Evolutionary conservation across 2,113 vertebrate genomes (phyloP), one percentile per base, ranked within the genome.

Genomic region (Colossoma macropomum): DNA sequence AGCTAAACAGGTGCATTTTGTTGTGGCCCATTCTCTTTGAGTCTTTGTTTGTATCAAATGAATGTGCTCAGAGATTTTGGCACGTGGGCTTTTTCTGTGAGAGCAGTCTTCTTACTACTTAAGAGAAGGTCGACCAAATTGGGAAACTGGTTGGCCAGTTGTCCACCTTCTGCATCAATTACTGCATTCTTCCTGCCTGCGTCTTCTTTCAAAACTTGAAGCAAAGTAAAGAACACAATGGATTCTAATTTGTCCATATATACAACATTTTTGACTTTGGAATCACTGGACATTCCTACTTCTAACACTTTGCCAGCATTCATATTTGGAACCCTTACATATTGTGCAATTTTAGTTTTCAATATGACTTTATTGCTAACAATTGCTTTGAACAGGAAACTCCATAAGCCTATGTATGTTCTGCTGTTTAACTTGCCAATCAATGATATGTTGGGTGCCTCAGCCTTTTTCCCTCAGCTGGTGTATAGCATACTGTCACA

Each of bases 391-490:
- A 88, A 77, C 56, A 90, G 87, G 78, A 86, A 38, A 2, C 85
- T 93, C 0, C 91, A 92, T 65, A 89, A 87, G 60, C 92, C 92
- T 13, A 93, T 93, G 92, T 92, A 89, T 48, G 82, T 92, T 54
- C 79, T 93, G 71, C 86, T 93, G 41, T 77, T 91, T 23, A 93
- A 90, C 80, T 32, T 93, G 80, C 89, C 91, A 0, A 77, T 93
- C 12, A 91, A 86, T 68, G 92, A 93, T 83, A 85, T 91, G 11
- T 0, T 93, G 7, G 91, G 91, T 1, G 87, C 89, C 6, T 89
- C 90, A 0, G 87, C 89, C 50, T 90, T 93, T 56, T 92, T 91
- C 3, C 92, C 92, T 68, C 90, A 91, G 0, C 62, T 91, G 1
- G 0, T 91, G 12, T 16, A 50, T 19, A 91, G 86, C 82, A 89